Evolutionary conservation across 2,797 vertebrate genomes (phyloP), one percentile per base, ranked within the genome.

Genomic region (Peromyscus nudipes): DNA sequence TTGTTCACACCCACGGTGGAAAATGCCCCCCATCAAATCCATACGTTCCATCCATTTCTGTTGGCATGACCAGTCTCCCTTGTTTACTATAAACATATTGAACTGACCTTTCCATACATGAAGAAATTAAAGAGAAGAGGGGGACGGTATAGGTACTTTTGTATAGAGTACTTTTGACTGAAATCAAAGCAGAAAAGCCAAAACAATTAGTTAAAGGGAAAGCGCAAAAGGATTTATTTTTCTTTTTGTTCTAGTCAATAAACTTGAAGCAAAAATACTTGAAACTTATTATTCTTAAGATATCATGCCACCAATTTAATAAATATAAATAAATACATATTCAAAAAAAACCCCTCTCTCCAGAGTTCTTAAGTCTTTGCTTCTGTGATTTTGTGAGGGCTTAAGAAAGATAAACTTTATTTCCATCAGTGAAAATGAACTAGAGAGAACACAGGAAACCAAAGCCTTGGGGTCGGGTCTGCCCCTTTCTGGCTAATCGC

Each of bases 301-400:
- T 52, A 67, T 91, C 40, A 62, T 73, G 73, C 34, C 46, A 67
- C 62, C 46, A 37, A 67, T 25, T 46, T 69, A 82, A 93, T 65
- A 19, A 46, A 95, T 92, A 87, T 65, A 83, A 85, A 95, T 86
- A 95, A 73, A 95, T 79, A 75, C 11, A 55, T 65, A 89, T 85
- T 92, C 4, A 1, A 77, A 71, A 77, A 71, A 73, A 95, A 9
- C 43, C 6, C 25, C 19, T 67, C 14, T 55, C 21, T 84, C 9
- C 9, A 65, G 60, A 81, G 4, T 9, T n/a, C 46, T 49, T 62
- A 84, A 46, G 76, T 79, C 84, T 91, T 62, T 55, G 92, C 43
- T 60, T 29, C 4, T 34, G 62, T 52, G 49, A 67, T 43, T 49
- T 55, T 77, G 64, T 43, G 52, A 87, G 34, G 16, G 69, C 67